Percentiles rank a stretch among this genome's conserved stretches.
Conservation (phyloP, 37 sponge, comb jelly and placozoan species). For the Corticium candelabrum region DNA sequence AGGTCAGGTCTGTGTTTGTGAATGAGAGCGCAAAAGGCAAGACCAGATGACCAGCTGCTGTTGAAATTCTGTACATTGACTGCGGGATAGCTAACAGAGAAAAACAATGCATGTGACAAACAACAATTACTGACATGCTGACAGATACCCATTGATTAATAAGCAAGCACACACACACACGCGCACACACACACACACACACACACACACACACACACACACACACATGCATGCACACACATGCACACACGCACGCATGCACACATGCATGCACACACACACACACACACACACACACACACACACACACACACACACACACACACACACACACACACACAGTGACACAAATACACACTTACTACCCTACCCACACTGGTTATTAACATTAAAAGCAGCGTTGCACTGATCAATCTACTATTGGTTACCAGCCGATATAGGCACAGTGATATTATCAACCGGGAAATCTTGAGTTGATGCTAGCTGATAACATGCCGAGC, state of each 20-base stretch:
- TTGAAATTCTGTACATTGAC: constrained; percentile 89
- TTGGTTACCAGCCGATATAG: no score
- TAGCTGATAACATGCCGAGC: no score
- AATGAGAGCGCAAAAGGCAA: constrained; percentile 96
- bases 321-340: no score
- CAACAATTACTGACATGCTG: neutral
- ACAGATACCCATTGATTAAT: constrained; percentile 1
- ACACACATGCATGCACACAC: constrained; percentile 1
- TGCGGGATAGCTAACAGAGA: constrained; percentile 57
- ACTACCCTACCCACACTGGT: no score
- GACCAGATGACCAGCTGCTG: constrained; percentile 83
- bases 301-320: no score
- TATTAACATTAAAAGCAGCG: no score
- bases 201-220: constrained; percentile 22
- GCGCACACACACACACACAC: constrained; percentile 26
- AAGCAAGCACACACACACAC: constrained; percentile 9
- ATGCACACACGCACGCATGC: neutral
- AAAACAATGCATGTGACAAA: no score
- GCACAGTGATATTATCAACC: no score
- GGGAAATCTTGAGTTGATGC: no score
- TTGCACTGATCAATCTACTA: no score
- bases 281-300: no score
- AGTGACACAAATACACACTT: no score
- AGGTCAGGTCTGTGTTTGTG: constrained; percentile 82
- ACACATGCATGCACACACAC: neutral